phyloP scores from a whole-genome alignment of 2,888 invertebrate genomes.

The Apodemia mormo region DNA sequence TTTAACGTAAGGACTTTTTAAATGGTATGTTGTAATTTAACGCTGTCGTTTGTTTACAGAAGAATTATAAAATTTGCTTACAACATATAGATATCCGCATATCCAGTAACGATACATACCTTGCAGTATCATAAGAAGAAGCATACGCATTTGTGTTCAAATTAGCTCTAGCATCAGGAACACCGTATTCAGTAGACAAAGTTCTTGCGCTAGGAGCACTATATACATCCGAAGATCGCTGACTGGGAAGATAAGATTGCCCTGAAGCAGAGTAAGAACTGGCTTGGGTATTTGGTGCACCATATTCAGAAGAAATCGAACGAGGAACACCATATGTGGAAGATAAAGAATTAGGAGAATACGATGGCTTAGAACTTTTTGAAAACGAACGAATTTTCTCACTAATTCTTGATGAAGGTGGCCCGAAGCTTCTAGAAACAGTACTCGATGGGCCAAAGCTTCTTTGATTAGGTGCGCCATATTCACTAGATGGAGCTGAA shows the following conservation, averaged over 20 bases:
- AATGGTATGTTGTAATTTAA: too few species aligned
- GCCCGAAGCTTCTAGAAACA: constrained; percentile 24
- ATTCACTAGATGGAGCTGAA: constrained; percentile 33
- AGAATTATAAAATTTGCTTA: too few species aligned
- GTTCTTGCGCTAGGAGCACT: constrained; percentile 33
- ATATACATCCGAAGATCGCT: constrained; percentile 10
- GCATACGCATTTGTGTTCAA: constrained; percentile 61
- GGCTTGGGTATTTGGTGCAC: constrained; percentile 46
- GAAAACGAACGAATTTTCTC: constrained; percentile 44
- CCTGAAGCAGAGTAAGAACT: constrained; percentile 47
- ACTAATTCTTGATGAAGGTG: constrained; percentile 45
- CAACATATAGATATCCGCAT: not conserved
- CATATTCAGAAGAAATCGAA: constrained; percentile 46
- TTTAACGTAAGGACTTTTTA: too few species aligned
- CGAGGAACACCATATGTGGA: constrained; percentile 45
- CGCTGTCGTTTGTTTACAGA: too few species aligned
- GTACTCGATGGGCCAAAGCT: constrained; percentile 35
- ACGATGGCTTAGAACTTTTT: constrained; percentile 21
- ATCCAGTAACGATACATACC: constrained; percentile 39
- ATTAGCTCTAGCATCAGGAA: constrained; percentile 54
- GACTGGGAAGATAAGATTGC: constrained; percentile 46
- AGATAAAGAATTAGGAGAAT: constrained; percentile 22
- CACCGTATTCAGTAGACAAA: constrained; percentile 69
- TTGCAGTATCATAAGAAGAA: constrained; percentile 58
- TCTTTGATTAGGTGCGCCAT: constrained; percentile 19